Base-by-base conservation (phyloP, 2,888 invertebrate species). In the Griposia aprilina region DNA sequence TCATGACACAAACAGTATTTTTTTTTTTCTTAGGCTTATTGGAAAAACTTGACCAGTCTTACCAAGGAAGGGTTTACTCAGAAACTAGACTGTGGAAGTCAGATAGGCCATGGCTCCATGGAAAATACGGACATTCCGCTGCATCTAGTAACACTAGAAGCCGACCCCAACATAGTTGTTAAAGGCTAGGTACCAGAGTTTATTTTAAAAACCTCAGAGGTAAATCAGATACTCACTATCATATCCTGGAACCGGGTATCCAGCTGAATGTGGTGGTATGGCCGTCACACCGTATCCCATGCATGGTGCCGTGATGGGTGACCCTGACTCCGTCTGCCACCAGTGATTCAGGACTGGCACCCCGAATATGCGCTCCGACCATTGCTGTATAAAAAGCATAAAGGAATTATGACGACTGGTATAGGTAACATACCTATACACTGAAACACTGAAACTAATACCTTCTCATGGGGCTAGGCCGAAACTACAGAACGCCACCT, bases 251-350 rank as follows among this genome's bases (percentile, higher is more conserved):
- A 99, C 98, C 0, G 99, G 98, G 93, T 98, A 97, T 0, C 99
- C 99, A 0, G 99, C 98, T 1, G 98, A 98, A 81, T 96, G 96
- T 0, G 98, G 98, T 0, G 98, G 98, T 82, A 97, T 97, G 0
- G 97, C 96, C 90, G 97, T 98, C 62, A 98, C 97, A 0, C 97
- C 98, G 63, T 98, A 97, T 0, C 99, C 99, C 15, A 98, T 92
- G 91, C 98, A 98, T 0, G 98, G 98, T 0, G 99, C 98, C 0
- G 99, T 98, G 77, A 99, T 98, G 0, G 99, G 98, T 81, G 99
- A 98, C 0, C 99, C 99, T 0, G 99, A 98, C 95, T 99, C 99
- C 3, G 99, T 99, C 96, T 99, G 99, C 99, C 99, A 99, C 99
- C 99, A 99, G 94, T 99, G 98, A 93, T 99, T 99, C 74, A 99